Evolutionary conservation across 2,888 invertebrate species (phyloP), one percentile per base, ranked within the genome.

Genomic region (Chloroclysta siterata): DNA sequence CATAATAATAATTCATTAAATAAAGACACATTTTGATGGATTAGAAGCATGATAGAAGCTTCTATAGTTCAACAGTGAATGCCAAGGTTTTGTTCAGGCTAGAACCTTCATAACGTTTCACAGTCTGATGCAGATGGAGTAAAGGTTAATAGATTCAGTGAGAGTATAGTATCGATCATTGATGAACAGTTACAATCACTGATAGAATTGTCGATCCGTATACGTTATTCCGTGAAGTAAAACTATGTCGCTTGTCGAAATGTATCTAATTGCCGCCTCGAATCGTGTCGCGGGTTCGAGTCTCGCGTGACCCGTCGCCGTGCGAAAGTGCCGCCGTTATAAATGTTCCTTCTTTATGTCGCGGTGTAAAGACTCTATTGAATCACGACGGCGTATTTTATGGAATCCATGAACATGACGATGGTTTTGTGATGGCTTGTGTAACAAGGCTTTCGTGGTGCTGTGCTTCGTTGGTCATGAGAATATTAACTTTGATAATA

Each of bases 201-300:
- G 60, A 60, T 60, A 42, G 52, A 64, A 36, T 47, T 51, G 47
- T 52, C 33, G 17, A 60, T 39, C 22, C 47, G 52, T 41, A 14
- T 44, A 47, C 52, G 29, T 57, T 52, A 15, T 44, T 42, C 36
- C 50, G 44, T 46, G 60, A 54, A 55, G 44, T 17, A 33, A 59
- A 64, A 56, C 56, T 60, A 53, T 50, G 65, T 53, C 53, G 50
- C 60, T 57, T 66, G 66, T 68, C 60, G 52, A 56, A 61, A 17
- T 46, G 71, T 68, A 72, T 69, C 75, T 75, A 78, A 79, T 79
- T 79, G 69, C 65, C 62, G 66, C 64, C 39, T 44, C 39, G 51
- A 60, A 63, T 61, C 70, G 68, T 67, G 68, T 65, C 65, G 63
- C 66, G 57, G 54, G 66, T 60, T 63, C 53, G 63, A 62, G 65